phyloP scores from a whole-genome alignment of 2,888 invertebrate genomes.

The Panopea generosa region DNA sequence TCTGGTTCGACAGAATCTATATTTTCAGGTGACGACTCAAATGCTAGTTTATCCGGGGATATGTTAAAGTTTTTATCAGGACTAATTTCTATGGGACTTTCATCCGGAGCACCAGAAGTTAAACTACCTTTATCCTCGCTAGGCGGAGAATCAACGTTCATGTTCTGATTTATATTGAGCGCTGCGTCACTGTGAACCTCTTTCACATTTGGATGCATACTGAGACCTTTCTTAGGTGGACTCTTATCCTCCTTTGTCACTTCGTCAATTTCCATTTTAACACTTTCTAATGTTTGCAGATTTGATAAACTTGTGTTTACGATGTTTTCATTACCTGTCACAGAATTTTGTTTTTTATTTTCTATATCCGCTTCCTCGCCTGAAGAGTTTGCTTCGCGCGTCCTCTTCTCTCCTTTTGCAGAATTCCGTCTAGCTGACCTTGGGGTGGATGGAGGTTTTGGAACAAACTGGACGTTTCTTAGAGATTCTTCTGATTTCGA shows the following conservation, averaged over 20 bases:
- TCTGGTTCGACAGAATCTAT: neutral
- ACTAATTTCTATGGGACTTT: conserved; percentile 17
- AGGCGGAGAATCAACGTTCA: conserved; percentile 30
- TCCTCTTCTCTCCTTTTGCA: conserved; percentile 72
- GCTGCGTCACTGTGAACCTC: conserved; percentile 34
- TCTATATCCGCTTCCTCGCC: conserved; percentile 73
- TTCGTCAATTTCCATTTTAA: conserved; percentile 38
- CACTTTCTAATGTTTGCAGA: conserved; percentile 28
- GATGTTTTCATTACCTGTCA: conserved; percentile 38
- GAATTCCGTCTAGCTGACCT: conserved; percentile 59
- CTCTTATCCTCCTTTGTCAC: conserved; percentile 2
- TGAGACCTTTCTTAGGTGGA: conserved; percentile 42
- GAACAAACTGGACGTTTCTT: conserved; percentile 74
- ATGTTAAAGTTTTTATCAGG: conserved; percentile 25
- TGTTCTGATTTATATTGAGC: conserved; percentile 44
- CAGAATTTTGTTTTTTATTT: conserved; percentile 64
- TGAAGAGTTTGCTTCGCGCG: conserved; percentile 71
- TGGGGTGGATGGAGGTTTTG: conserved; percentile 77
- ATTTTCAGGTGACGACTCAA: conserved; percentile 35
- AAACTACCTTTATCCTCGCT: neutral
- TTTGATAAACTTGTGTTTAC: conserved; percentile 51
- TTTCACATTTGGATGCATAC: conserved; percentile 49
- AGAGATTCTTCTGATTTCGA: conserved; percentile 71
- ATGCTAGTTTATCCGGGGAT: conserved; percentile 31
- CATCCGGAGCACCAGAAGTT: conserved; percentile 2